Evolutionary conservation across 2,888 invertebrate species (phyloP).

Genomic region (Trimorus sp.): DNA sequence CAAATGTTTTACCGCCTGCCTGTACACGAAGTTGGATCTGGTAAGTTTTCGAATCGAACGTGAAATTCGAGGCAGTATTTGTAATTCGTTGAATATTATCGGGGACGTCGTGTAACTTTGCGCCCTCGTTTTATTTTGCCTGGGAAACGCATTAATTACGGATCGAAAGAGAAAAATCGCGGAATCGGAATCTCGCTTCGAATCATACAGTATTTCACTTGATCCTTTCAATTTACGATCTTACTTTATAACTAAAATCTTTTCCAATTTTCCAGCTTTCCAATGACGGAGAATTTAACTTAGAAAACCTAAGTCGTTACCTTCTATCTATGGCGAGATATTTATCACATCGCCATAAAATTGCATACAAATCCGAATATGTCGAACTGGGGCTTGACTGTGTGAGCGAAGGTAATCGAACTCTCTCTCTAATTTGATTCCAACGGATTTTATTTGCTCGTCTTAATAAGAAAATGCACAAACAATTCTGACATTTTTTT

Average conservation of each 20-base stretch:
- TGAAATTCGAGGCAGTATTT: neutral
- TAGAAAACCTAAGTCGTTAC: conserved; percentile 20
- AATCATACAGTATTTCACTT: too few species aligned
- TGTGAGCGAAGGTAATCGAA: conserved; percentile 29
- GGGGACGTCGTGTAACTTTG: too few species aligned
- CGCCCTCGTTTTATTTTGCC: too few species aligned
- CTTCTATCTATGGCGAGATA: conserved; percentile 23
- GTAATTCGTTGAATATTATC: neutral
- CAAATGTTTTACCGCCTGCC: conserved; percentile 44
- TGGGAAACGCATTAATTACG: too few species aligned
- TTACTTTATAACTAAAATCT: conserved; percentile 7
- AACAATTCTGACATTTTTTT: neutral
- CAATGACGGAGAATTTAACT: conserved; percentile 20
- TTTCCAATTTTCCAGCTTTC: conserved; percentile 19
- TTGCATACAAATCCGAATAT: conserved; percentile 20
- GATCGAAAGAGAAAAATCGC: too few species aligned
- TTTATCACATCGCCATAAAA: conserved; percentile 35
- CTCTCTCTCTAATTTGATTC: conserved; percentile 11
- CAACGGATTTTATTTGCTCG: neutral
- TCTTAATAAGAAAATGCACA: conserved; percentile 1
- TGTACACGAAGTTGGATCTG: conserved; percentile 49
- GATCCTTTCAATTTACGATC: neutral
- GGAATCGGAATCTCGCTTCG: neutral
- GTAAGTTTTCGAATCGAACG: conserved; percentile 28
- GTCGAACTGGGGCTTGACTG: conserved; percentile 26